A percentile compares a stretch with the other conserved stretches of the same genome.
Evolutionary conservation across 2,113 vertebrate genomes (phyloP).

Genomic region (Tetraodon nigroviridis): DNA sequence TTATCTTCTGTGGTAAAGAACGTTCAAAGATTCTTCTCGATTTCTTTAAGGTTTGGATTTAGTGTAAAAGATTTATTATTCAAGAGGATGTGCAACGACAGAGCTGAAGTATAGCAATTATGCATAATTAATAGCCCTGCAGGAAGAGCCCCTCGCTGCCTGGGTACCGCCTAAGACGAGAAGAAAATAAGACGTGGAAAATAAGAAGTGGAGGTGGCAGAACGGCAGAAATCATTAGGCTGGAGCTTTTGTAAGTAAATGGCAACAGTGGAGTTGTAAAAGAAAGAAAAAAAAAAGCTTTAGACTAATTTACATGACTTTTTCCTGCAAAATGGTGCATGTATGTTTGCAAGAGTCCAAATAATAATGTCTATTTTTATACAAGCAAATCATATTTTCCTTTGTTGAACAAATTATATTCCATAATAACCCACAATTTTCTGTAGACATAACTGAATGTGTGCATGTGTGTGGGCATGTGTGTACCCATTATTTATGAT

Average conservation of each 20-base stretch:
- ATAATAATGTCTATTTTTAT: constrained; percentile 14
- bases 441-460: no score
- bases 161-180: constrained; percentile 25
- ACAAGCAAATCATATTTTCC: constrained; percentile 6
- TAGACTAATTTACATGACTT: constrained; percentile 1
- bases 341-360: constrained; percentile 2
- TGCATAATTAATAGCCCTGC: constrained; percentile 55
- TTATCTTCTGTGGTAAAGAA: constrained; percentile 26
- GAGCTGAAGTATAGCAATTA: constrained; percentile 49
- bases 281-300: background rate
- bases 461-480: no score
- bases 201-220: constrained; percentile 30
- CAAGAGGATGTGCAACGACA: constrained; percentile 30
- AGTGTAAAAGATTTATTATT: constrained; percentile 34
- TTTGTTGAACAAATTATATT: no score
- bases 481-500: no score
- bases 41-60: constrained; percentile 3
- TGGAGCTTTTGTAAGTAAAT: constrained; percentile 34
- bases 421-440: no score
- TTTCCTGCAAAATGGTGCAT: constrained; percentile 2
- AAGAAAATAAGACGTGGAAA: constrained; percentile 49
- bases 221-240: constrained; percentile 39
- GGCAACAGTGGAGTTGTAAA: constrained; percentile 10
- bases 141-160: constrained; percentile 39
- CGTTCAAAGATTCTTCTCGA: constrained; percentile 6